Evolutionary conservation across 2,797 vertebrate genomes (phyloP), one percentile per base, ranked within the genome.

Genomic region (Cercopithecus neglectus): DNA sequence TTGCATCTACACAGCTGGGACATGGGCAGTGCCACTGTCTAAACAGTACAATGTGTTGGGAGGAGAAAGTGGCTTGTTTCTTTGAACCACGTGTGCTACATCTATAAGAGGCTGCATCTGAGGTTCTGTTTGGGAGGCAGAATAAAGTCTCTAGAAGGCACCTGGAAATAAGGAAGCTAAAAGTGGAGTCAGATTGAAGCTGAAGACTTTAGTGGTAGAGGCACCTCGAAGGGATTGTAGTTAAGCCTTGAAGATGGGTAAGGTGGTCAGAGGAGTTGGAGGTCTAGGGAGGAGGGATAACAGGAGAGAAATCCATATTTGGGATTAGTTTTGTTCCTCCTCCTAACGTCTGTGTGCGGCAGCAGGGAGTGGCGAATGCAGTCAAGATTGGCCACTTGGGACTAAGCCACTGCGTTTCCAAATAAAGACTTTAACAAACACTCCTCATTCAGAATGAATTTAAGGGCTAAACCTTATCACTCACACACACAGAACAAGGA

Each of bases 401-500:
- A 72, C n/a, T 16, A 22, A 84, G 39, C 67, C n/a, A 2, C 55
- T 16, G 46, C 0, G 0, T 64, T 93, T 88, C 83, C 93, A 88
- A 88, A 59, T 82, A 59, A 74, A 95, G 78, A 70, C 44, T 46
- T 78, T 39, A 33, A 70, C 28, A 46, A 64, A 85, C 28, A 30
- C 48, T 84, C 22, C 55, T 91, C n/a, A 11, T 61, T 84, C 55
- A 19, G 59, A 85, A 91, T n/a, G 78, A 86, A 91, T 96, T 94
- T 78, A 85, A 94, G 78, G 57, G 17, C 88, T 84, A 89, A 87
- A 48, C 50, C 39, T 96, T 96, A 92, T 85, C 53, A 21, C 55
- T 21, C 70, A 57, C 39, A 81, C 46, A 26, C 92, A 85, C 4
- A 36, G 2, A 92, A 64, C 19, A 50, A 64, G 84, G 64, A 91